Evolutionary conservation across 2,113 vertebrate genomes (phyloP).

Genomic region (Sakesphorus luctuosus): DNA sequence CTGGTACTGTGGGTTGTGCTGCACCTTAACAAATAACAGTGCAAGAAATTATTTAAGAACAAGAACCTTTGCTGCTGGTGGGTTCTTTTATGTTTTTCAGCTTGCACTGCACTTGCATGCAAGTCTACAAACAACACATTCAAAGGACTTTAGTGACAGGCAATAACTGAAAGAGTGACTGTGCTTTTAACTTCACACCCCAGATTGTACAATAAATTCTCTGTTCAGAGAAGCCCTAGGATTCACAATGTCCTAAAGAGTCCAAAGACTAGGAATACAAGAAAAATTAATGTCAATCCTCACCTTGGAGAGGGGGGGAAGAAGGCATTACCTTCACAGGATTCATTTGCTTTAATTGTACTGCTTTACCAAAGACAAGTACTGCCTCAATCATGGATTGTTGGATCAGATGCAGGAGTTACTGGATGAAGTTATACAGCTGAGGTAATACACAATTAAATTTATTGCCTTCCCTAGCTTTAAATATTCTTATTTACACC

Average conservation of each 20-base stretch:
- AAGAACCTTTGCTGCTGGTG: not conserved
- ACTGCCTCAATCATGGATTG: not conserved
- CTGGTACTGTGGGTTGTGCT: slow-evolving; percentile 69
- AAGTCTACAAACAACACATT: not conserved
- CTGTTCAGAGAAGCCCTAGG: not conserved
- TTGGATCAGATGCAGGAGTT: slow-evolving; percentile 11
- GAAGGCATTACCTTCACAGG: not conserved
- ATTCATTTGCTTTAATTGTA: slow-evolving; percentile 44
- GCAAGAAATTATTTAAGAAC: slow-evolving; percentile 2
- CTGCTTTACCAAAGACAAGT: slow-evolving; percentile 15
- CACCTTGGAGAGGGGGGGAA: not conserved
- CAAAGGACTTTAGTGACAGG: not conserved
- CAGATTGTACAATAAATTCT: slow-evolving; percentile 12
- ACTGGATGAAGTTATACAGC: not conserved
- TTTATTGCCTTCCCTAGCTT: not conserved
- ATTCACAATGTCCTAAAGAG: not conserved
- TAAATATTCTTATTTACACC: slow-evolving; percentile 12
- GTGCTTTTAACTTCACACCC: slow-evolving; percentile 31
- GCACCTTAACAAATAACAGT: slow-evolving; percentile 66
- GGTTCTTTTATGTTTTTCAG: not conserved
- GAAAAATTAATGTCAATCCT: slow-evolving; percentile 1
- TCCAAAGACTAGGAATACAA: not conserved
- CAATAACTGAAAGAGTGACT: not conserved
- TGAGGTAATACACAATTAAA: slow-evolving; percentile 30
- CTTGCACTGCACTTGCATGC: not conserved